Conservation (phyloP, 2,888 invertebrate species). For the Zygaena filipendulae region DNA sequence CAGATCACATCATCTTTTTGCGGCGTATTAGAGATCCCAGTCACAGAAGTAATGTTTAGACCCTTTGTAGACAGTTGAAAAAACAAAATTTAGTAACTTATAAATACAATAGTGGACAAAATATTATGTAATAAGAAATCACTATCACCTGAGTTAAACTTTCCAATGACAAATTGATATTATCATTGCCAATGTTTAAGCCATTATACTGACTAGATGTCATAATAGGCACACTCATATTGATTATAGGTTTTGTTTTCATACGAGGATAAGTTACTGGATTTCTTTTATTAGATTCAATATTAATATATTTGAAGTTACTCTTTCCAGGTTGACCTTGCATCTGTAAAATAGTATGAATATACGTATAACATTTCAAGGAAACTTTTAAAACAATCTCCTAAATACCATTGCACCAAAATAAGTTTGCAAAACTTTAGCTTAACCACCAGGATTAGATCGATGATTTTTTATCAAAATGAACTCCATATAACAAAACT, state of each 20-base stretch:
- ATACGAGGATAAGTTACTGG: constrained; percentile 24
- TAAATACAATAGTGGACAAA: neutral
- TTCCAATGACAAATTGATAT: constrained; percentile 56
- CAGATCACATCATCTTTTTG: constrained; percentile 69
- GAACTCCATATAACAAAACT: too few species aligned
- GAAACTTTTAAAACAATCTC: too few species aligned
- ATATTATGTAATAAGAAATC: neutral
- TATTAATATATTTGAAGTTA: constrained; percentile 27
- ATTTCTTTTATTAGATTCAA: constrained; percentile 20
- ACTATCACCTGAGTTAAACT: constrained; percentile 52
- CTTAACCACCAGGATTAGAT: too few species aligned
- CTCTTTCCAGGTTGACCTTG: constrained; percentile 22
- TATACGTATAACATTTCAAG: too few species aligned
- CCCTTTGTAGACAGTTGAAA: constrained; percentile 29
- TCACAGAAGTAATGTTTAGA: constrained; percentile 42
- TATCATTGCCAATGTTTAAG: constrained; percentile 34
- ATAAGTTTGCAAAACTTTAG: too few species aligned
- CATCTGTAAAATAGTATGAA: constrained; percentile 19
- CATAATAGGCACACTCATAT: constrained; percentile 25
- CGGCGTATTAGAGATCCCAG: constrained; percentile 20
- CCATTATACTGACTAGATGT: constrained; percentile 33
- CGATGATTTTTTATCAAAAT: too few species aligned
- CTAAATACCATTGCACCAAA: too few species aligned
- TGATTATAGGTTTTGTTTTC: constrained; percentile 27
- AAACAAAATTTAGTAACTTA: neutral